Evolutionary conservation across 2,888 invertebrate genomes (phyloP).

Genomic region (Megastigmus dorsalis): DNA sequence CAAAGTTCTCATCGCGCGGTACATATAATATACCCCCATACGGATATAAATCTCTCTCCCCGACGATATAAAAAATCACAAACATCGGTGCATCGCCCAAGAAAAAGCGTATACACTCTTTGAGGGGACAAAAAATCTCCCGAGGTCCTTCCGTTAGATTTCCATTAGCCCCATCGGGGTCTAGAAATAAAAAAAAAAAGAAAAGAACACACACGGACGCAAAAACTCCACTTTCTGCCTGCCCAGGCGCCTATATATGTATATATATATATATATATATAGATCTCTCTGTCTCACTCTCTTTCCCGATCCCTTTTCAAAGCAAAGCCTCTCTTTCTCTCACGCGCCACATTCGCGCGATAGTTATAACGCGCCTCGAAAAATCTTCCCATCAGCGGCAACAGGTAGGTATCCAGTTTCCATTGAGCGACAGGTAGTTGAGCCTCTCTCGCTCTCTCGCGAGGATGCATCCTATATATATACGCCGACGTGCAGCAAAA

Average conservation of each 20-base stretch:
- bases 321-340: conserved; percentile 30
- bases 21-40: neutral
- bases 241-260: neutral
- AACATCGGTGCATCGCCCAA: conserved; percentile 24
- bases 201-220: neutral
- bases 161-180: conserved; percentile 45
- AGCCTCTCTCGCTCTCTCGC: conserved; percentile 51
- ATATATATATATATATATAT: neutral
- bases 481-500: conserved; percentile 10
- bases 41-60: neutral
- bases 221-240: conserved; percentile 25
- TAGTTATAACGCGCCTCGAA: conserved; percentile 52
- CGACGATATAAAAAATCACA: conserved; percentile 14
- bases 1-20: neutral
- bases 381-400: conserved; percentile 69
- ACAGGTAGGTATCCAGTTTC: conserved; percentile 73
- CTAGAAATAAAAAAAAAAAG: too few relatives aligned
- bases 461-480: conserved; percentile 42
- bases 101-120: conserved; percentile 9
- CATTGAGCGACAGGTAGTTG: conserved; percentile 71
- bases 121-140: conserved; percentile 17
- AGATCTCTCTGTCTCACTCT: neutral
- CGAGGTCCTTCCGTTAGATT: conserved; percentile 51
- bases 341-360: conserved; percentile 36
- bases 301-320: too few relatives aligned